Evolutionary conservation across 35 echinoderm and acorn worm species (phyloP).

Genomic region (Holothuria glaberrima): DNA sequence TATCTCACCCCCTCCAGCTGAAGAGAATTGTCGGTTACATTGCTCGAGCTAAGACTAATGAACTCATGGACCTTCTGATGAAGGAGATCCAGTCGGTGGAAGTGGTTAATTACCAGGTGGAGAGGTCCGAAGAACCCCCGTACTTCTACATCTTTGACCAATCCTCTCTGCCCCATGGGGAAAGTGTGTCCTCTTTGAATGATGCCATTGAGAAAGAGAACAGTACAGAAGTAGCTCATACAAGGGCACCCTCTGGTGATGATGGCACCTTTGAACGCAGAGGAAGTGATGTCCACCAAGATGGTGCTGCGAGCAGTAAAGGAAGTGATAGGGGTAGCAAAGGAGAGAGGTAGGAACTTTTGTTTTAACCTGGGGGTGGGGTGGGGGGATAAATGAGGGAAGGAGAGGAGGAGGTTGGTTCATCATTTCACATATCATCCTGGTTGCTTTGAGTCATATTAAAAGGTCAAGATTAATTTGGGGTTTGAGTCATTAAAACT

Average conservation of each 20-base stretch:
- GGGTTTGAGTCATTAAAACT: too few relatives aligned
- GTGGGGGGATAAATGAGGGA: too few relatives aligned
- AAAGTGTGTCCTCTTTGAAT: slow-evolving; percentile 79
- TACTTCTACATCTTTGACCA: slow-evolving; percentile 85
- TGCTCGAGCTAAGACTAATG: slow-evolving; percentile 85
- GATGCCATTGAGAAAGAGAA: slow-evolving; percentile 78
- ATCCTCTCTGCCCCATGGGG: slow-evolving; percentile 69
- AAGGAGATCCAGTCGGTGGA: slow-evolving; percentile 90
- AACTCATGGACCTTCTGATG: slow-evolving; percentile 92
- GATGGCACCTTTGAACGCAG: slow-evolving; percentile 24
- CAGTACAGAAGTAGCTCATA: slow-evolving; percentile 23
- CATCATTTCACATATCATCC: too few relatives aligned
- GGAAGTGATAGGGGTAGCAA: slow-evolving; percentile 45
- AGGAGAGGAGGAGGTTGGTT: too few relatives aligned
- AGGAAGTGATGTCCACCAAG: slow-evolving; percentile 17
- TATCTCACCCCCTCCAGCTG: slow-evolving; percentile 40
- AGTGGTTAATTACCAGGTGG: slow-evolving; percentile 83
- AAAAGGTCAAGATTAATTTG: too few relatives aligned
- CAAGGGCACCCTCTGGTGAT: slow-evolving; percentile 7
- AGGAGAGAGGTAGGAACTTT: slow-evolving; percentile 21
- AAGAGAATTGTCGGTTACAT: slow-evolving; percentile 88
- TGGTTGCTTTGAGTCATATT: too few relatives aligned
- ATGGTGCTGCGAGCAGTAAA: slow-evolving; percentile 11
- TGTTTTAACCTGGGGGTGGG: not conserved
- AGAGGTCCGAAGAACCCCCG: slow-evolving; percentile 80